Percentiles rank a stretch among this genome's conserved stretches.
phyloP scores from a whole-genome alignment of 2,797 vertebrate genomes.

The Tarsius wallacei region DNA sequence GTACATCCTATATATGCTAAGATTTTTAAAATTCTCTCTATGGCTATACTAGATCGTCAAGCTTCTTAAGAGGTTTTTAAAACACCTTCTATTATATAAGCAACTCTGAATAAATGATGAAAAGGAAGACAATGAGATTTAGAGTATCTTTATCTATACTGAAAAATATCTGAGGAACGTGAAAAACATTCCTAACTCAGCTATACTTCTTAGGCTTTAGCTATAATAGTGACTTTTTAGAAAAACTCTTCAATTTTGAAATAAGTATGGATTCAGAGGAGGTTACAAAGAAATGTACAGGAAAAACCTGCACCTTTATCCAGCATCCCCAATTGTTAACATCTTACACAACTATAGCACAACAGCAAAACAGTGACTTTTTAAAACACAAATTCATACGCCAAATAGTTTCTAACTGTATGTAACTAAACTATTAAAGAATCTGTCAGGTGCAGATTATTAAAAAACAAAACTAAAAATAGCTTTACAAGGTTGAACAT shows the following conservation, averaged over 20 bases:
- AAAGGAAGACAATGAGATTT: slow-evolving; percentile 25
- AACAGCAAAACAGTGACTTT: slow-evolving; percentile 54
- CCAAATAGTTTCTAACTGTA: slow-evolving; percentile 47
- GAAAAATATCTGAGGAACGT: neutral
- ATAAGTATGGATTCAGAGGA: slow-evolving; percentile 55
- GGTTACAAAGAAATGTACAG: slow-evolving; percentile 33
- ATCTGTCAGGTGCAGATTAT: slow-evolving; percentile 21
- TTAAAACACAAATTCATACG: slow-evolving; percentile 18
- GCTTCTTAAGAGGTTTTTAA: neutral
- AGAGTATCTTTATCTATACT: slow-evolving; percentile 11
- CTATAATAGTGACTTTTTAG: neutral
- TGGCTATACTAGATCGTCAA: slow-evolving; percentile 21
- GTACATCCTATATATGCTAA: neutral
- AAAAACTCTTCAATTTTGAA: slow-evolving; percentile 38
- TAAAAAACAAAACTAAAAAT: slow-evolving; percentile 46
- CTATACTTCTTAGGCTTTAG: slow-evolving; percentile 32
- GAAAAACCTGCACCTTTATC: slow-evolving; percentile 45
- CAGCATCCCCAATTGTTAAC: neutral
- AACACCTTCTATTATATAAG: slow-evolving; percentile 30
- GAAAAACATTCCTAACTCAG: slow-evolving; percentile 57
- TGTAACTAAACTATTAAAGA: slow-evolving; percentile 60
- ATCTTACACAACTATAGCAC: neutral
- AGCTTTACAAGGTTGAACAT: slow-evolving; percentile 11
- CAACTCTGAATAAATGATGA: slow-evolving; percentile 23
- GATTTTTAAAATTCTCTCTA: slow-evolving; percentile 17